Percentiles rank a stretch among this genome's conserved stretches.
phyloP scores from a whole-genome alignment of 2,797 vertebrate species.

The Diplodus sargus region DNA sequence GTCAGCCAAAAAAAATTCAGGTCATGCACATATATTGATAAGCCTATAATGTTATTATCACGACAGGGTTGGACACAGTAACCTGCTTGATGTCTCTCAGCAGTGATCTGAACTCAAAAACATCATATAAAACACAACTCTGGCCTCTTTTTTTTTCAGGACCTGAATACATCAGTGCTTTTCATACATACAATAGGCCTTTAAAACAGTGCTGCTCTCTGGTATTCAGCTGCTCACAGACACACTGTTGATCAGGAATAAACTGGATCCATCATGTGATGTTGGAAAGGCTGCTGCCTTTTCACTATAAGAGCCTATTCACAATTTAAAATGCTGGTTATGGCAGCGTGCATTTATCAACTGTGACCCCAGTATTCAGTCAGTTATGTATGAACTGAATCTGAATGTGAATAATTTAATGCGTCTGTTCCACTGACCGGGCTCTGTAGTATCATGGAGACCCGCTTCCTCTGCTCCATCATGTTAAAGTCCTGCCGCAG shows the following conservation, averaged over 20 bases:
- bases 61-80: no score
- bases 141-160: background rate
- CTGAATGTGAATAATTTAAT: background rate
- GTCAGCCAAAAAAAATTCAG: no score
- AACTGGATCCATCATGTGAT: conserved; percentile 63
- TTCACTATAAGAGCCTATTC: conserved; percentile 28
- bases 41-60: no score
- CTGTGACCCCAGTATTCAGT: background rate
- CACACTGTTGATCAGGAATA: conserved; percentile 40
- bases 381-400: background rate
- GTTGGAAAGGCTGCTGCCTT: conserved; percentile 21
- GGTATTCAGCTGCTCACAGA: conserved; percentile 33
- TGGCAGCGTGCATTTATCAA: background rate
- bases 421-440: conserved; percentile 86
- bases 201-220: conserved; percentile 33
- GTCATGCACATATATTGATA: no score
- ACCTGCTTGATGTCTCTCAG: background rate
- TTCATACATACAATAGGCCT: conserved; percentile 41
- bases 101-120: background rate
- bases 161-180: conserved; percentile 20
- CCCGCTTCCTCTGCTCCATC: conserved; percentile 99
- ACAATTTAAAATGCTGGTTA: background rate
- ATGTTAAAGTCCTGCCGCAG: conserved; percentile 99
- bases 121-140: background rate
- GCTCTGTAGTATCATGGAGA: conserved; percentile 99